A percentile compares a stretch with the other conserved stretches of the same genome.
Conservation (phyloP, 2,888 invertebrate species). For the Aphelenchoides bicaudatus region DNA sequence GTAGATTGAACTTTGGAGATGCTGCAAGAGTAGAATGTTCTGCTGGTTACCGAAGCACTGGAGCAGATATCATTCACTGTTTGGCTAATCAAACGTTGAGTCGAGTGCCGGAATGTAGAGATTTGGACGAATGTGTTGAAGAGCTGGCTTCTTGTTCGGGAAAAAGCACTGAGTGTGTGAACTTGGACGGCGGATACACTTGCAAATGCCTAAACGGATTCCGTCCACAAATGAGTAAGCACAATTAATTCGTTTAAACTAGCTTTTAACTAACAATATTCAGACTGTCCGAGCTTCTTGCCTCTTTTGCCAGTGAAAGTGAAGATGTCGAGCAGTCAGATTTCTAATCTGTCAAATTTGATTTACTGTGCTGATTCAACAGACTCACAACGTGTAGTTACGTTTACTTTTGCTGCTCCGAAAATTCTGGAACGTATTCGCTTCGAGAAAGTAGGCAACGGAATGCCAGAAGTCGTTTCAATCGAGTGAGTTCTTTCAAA, state of each 20-base stretch:
- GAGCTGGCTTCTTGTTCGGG: conserved; percentile 47
- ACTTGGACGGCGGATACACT: conserved; percentile 56
- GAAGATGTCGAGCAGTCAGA: conserved; percentile 24
- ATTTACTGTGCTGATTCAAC: conserved; percentile 32
- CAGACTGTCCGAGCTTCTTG: conserved; percentile 31
- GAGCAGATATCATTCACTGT: conserved; percentile 53
- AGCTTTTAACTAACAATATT: conserved; percentile 1
- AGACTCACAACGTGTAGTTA: conserved; percentile 27
- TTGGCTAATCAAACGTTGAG: conserved; percentile 59
- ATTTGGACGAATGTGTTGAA: conserved; percentile 58
- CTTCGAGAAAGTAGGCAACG: conserved; percentile 39
- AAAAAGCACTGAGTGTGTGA: conserved; percentile 48
- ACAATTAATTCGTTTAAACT: background rate
- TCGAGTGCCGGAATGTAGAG: conserved; percentile 47
- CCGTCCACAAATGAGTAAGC: conserved; percentile 53
- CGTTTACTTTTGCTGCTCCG: conserved; percentile 40
- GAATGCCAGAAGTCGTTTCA: conserved; percentile 33
- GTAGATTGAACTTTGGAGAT: conserved; percentile 48
- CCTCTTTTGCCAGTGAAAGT: conserved; percentile 26
- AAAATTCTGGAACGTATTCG: conserved; percentile 45
- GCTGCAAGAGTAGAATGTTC: conserved; percentile 52
- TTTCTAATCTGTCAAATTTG: conserved; percentile 15
- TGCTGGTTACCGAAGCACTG: conserved; percentile 46
- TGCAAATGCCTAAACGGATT: conserved; percentile 58
- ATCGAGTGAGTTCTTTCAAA: too few relatives aligned